Percentiles rank a stretch among this genome's conserved stretches.
Conservation (phyloP, 2,888 invertebrate genomes). For the Carcina quercana region DNA sequence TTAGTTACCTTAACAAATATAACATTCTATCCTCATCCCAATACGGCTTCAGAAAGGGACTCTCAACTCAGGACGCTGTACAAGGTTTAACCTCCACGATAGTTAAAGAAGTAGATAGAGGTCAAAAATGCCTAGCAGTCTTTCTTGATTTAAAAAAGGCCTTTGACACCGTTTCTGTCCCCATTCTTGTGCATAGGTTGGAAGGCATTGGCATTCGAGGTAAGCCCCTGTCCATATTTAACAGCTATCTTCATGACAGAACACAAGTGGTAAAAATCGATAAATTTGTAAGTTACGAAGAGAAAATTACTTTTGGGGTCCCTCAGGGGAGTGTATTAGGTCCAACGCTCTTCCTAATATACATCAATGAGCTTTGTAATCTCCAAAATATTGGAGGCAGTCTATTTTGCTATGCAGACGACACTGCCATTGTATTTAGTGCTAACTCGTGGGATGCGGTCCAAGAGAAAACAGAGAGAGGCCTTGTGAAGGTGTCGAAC, state of each 20-base stretch:
- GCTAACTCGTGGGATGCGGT: conserved; percentile 7
- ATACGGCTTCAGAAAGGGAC: too few relatives aligned
- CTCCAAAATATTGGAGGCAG: conserved; percentile 4
- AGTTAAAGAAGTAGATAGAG: too few relatives aligned
- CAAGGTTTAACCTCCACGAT: too few relatives aligned
- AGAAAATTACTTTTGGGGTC: background rate
- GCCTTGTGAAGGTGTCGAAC: conserved; percentile 1
- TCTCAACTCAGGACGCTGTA: too few relatives aligned
- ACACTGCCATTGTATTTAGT: conserved; percentile 9
- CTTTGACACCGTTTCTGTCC: too few relatives aligned
- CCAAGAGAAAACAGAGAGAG: conserved; percentile 3
- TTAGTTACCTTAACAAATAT: too few relatives aligned
- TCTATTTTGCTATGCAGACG: conserved; percentile 13
- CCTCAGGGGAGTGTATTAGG: background rate
- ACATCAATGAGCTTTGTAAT: conserved; percentile 6
- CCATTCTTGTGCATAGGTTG: background rate
- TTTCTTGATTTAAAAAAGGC: too few relatives aligned
- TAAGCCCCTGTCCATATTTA: background rate
- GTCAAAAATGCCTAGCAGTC: too few relatives aligned
- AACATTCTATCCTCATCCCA: too few relatives aligned
- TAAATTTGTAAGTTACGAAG: background rate
- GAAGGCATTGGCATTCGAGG: conserved; percentile 1
- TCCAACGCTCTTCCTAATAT: conserved; percentile 11
- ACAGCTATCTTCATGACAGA: background rate
- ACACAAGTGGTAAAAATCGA: background rate